Conservation (phyloP, 92 coral and sea anemone genomes). For the Metridium senile region DNA sequence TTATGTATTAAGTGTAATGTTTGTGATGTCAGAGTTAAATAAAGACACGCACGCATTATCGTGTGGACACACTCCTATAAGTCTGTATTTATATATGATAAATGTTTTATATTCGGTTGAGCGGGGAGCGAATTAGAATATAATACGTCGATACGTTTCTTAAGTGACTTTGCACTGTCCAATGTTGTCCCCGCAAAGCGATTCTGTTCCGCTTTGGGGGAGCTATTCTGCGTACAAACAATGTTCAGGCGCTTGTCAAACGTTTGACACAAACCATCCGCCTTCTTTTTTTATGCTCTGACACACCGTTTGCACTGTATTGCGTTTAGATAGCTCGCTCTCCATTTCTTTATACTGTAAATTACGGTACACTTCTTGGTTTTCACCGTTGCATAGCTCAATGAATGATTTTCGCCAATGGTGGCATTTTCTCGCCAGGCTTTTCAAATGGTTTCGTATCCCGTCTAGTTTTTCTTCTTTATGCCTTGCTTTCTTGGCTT, state of each 20-base stretch:
- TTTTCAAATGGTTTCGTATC: background rate
- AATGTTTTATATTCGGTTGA: too few relatives aligned
- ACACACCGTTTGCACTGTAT: background rate
- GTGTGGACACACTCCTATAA: too few relatives aligned
- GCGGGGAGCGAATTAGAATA: too few relatives aligned
- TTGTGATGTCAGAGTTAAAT: too few relatives aligned
- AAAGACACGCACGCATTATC: too few relatives aligned
- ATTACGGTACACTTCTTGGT: background rate
- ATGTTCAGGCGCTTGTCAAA: background rate
- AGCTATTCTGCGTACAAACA: slow-evolving; percentile 1
- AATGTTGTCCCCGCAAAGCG: background rate
- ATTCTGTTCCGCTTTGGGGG: slow-evolving; percentile 12
- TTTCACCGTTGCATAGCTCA: slow-evolving; percentile 1
- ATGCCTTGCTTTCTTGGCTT: background rate
- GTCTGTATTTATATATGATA: too few relatives aligned
- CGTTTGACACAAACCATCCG: background rate
- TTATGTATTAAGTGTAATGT: too few relatives aligned
- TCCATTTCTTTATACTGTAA: background rate
- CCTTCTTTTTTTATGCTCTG: too few relatives aligned
- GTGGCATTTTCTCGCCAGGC: background rate
- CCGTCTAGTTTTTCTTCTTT: background rate
- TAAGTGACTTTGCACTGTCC: background rate
- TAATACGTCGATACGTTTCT: slow-evolving; percentile 2
- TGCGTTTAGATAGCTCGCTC: background rate
- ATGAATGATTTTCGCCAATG: background rate